Evolutionary conservation across 2,797 vertebrate genomes (phyloP).

Genomic region (Betta splendens): DNA sequence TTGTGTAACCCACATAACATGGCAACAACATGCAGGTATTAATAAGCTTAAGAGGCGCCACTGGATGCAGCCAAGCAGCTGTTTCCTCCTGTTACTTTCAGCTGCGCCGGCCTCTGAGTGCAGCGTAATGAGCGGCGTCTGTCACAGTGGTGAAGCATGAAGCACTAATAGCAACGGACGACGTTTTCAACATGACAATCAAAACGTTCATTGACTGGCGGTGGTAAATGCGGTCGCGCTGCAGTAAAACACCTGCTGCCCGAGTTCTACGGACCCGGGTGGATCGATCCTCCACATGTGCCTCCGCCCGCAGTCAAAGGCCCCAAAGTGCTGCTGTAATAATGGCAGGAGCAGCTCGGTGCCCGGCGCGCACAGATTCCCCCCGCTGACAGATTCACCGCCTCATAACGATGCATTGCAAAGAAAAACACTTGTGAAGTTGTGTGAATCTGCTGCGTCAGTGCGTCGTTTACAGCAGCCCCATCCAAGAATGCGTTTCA

Average conservation of each 20-base stretch:
- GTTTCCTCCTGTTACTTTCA: not conserved
- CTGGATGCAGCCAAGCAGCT: not conserved
- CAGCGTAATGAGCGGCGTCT: not conserved
- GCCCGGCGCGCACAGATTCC: constrained; percentile 61
- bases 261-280: constrained; percentile 23
- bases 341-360: constrained; percentile 47
- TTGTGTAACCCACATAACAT: no score
- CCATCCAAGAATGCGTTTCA: constrained; percentile 65
- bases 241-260: constrained; percentile 55
- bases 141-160: not conserved
- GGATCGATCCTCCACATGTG: constrained; percentile 39
- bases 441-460: constrained; percentile 68
- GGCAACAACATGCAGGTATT: not conserved
- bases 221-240: constrained; percentile 18
- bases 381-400: constrained; percentile 77
- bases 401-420: constrained; percentile 74
- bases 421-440: constrained; percentile 79
- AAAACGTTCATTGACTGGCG: constrained; percentile 4
- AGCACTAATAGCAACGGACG: constrained; percentile 9
- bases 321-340: constrained; percentile 37
- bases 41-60: not conserved
- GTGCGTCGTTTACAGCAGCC: constrained; percentile 68
- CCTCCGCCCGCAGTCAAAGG: constrained; percentile 32
- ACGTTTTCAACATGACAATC: constrained; percentile 1
- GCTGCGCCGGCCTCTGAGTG: constrained; percentile 2